Conservation (phyloP, 2,888 invertebrate species). For the Drosophila nigricruria region DNA sequence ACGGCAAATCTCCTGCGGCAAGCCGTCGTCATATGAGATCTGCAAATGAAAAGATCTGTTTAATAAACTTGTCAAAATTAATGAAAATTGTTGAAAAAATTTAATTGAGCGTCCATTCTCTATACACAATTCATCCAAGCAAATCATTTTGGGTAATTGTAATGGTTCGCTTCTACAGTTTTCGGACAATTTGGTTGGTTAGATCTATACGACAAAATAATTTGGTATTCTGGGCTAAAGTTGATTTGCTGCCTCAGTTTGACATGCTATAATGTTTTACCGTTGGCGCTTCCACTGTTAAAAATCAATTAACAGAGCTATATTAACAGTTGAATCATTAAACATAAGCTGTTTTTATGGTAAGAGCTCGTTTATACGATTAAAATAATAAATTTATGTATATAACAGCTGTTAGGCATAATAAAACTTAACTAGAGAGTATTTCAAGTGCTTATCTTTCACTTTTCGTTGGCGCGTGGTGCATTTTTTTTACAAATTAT, state of each 20-base stretch:
- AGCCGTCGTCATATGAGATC: slow-evolving; percentile 79
- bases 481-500: slow-evolving; percentile 16
- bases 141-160: no score
- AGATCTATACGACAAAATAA: no score
- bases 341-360: neutral
- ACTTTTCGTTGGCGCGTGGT: slow-evolving; percentile 3
- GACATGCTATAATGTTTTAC: no score
- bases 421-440: neutral
- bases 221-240: no score
- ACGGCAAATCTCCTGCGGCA: slow-evolving; percentile 81
- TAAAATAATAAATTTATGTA: no score
- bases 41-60: slow-evolving; percentile 42
- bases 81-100: neutral
- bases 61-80: neutral
- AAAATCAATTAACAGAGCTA: neutral
- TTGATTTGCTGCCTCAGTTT: no score
- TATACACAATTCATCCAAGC: no score
- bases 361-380: neutral
- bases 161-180: no score
- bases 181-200: no score
- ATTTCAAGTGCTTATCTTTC: slow-evolving; percentile 8
- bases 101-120: no score
- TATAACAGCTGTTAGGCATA: neutral
- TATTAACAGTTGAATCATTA: neutral
- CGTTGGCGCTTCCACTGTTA: no score